Conservation (phyloP, 2,888 invertebrate genomes). For the Caenorhabditis sp. region DNA sequence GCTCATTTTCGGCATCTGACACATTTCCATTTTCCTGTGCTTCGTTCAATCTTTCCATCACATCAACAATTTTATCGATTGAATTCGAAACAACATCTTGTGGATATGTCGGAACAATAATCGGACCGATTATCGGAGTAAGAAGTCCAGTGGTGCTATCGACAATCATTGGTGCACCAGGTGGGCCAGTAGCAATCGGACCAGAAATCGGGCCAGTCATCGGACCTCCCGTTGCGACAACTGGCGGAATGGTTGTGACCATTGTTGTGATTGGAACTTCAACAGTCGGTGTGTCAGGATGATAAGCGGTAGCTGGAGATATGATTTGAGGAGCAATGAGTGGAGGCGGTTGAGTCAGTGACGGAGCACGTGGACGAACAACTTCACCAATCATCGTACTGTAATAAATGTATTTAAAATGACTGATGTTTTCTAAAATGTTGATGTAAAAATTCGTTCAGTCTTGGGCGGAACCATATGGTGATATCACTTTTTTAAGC, state of each 20-base stretch:
- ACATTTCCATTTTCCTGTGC: conserved; percentile 41
- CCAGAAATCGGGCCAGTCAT: conserved; percentile 14
- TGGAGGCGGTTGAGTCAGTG: conserved; percentile 15
- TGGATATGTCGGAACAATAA: conserved; percentile 45
- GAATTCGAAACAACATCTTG: conserved; percentile 63
- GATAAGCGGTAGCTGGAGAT: conserved; percentile 1
- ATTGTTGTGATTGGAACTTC: conserved; percentile 9
- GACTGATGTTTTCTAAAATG: not conserved
- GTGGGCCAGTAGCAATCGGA: conserved; percentile 20
- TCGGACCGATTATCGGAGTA: conserved; percentile 34
- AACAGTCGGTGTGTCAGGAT: conserved; percentile 2
- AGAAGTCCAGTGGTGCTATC: conserved; percentile 28
- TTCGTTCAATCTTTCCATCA: conserved; percentile 63
- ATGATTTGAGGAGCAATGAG: not conserved
- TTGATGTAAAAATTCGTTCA: no score
- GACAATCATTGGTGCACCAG: conserved; percentile 23
- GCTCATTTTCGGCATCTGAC: conserved; percentile 47
- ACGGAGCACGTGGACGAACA: conserved; percentile 40
- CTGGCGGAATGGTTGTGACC: conserved; percentile 5
- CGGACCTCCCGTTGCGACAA: not conserved
- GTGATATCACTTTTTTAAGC: no score
- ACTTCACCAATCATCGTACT: conserved; percentile 46
- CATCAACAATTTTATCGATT: conserved; percentile 63
- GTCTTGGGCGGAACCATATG: no score
- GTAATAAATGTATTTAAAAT: conserved; percentile 3